Evolutionary conservation across 2,888 invertebrate species (phyloP).

Genomic region (Cosmia pyralina): DNA sequence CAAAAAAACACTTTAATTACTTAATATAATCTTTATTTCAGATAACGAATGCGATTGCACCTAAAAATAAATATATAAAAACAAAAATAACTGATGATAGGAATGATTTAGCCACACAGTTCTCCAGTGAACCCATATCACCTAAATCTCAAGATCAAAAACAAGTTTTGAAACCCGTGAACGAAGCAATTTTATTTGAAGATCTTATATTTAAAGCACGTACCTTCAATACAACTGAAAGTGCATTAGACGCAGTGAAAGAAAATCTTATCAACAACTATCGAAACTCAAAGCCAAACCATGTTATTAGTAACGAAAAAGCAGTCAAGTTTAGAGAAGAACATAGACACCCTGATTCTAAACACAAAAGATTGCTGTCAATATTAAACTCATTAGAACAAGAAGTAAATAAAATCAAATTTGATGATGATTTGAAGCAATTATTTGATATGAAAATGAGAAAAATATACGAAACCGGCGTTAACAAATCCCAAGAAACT

Average conservation of each 20-base stretch:
- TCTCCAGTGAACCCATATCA: background rate
- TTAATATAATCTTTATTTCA: background rate
- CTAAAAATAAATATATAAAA: background rate
- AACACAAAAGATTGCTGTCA: constrained; percentile 20
- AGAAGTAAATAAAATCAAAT: constrained; percentile 36
- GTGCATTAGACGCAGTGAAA: background rate
- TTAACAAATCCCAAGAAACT: constrained; percentile 10
- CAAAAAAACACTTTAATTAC: background rate
- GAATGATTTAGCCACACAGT: background rate
- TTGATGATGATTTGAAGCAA: constrained; percentile 23
- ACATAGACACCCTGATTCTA: background rate
- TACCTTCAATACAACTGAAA: background rate
- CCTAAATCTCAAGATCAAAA: background rate
- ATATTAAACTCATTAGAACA: constrained; percentile 35
- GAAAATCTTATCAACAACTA: background rate
- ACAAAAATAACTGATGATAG: background rate
- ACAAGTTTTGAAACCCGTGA: background rate
- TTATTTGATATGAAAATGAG: constrained; percentile 42
- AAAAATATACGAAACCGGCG: constrained; percentile 32
- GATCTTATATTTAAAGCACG: constrained; percentile 25
- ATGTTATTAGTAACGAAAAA: background rate
- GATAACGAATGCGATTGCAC: constrained; percentile 9
- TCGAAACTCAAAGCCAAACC: background rate
- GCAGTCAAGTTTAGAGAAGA: background rate
- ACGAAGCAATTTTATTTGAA: constrained; percentile 3